Conservation (phyloP, 92 coral and sea anemone species). For the Nematostella vectensis region DNA sequence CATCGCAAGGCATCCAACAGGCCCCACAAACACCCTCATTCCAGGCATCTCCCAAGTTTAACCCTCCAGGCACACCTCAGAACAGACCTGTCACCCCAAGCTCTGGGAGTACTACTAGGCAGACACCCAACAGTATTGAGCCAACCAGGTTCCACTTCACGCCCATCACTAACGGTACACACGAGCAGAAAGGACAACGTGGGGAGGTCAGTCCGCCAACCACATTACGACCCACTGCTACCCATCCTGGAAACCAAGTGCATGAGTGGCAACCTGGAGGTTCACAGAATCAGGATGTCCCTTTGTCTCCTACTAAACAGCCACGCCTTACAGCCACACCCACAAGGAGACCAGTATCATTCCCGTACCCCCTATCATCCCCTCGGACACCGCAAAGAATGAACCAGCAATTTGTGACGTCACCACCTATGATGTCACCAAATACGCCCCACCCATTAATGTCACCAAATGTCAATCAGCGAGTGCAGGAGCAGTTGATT, state of each 20-base stretch:
- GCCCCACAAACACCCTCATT: constrained; percentile 67
- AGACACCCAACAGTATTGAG: constrained; percentile 80
- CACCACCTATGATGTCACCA: constrained; percentile 80
- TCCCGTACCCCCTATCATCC: constrained; percentile 82
- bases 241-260: constrained; percentile 67
- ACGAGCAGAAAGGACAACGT: constrained; percentile 49
- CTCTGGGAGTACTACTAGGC: constrained; percentile 71
- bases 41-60: constrained; percentile 92
- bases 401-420: constrained; percentile 70
- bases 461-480: constrained; percentile 57
- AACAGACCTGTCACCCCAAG: constrained; percentile 93
- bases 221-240: constrained; percentile 90
- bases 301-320: constrained; percentile 97
- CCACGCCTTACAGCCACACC: constrained; percentile 84
- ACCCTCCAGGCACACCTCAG: constrained; percentile 85
- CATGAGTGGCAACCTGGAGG: constrained; percentile 61
- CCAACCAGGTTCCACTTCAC: constrained; percentile 88
- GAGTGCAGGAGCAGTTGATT: constrained; percentile 56
- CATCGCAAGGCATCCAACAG: constrained; percentile 42
- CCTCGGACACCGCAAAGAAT: constrained; percentile 86
- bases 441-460: constrained; percentile 40
- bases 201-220: constrained; percentile 90
- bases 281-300: constrained; percentile 52
- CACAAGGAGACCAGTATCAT: constrained; percentile 73
- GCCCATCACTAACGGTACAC: constrained; percentile 68